phyloP scores from a whole-genome alignment of 2,113 vertebrate genomes.

The Pelusios castaneus region DNA sequence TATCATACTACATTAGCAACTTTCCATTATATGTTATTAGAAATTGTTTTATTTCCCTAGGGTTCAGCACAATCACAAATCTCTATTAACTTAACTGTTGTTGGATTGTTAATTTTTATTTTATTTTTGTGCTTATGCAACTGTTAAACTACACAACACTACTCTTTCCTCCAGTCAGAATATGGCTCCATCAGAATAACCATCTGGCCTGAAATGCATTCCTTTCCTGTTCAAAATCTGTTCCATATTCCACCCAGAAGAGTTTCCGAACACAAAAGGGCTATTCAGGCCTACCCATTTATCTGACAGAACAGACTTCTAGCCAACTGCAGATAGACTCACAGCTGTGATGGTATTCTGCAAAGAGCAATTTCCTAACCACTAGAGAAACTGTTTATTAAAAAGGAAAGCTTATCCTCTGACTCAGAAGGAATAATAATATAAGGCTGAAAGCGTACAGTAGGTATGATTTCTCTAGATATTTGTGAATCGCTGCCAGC shows the following conservation, averaged over 20 bases:
- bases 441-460: background rate
- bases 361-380: slow-evolving; percentile 19
- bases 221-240: slow-evolving; percentile 57
- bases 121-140: slow-evolving; percentile 40
- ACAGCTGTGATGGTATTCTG: slow-evolving; percentile 50
- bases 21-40: slow-evolving; percentile 32
- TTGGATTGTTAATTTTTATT: background rate
- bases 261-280: slow-evolving; percentile 58
- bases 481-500: background rate
- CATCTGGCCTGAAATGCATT: slow-evolving; percentile 51
- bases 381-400: background rate
- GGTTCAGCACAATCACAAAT: slow-evolving; percentile 39
- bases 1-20: slow-evolving; percentile 18
- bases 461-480: background rate
- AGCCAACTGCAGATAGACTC: slow-evolving; percentile 50
- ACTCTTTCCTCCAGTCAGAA: slow-evolving; percentile 44
- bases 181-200: slow-evolving; percentile 54
- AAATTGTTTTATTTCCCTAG: slow-evolving; percentile 30
- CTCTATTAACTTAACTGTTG: slow-evolving; percentile 41
- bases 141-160: slow-evolving; percentile 42
- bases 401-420: slow-evolving; percentile 23
- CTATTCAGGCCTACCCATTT: slow-evolving; percentile 57
- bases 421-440: slow-evolving; percentile 1
- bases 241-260: slow-evolving; percentile 52
- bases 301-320: slow-evolving; percentile 50